Evolutionary conservation across 2,797 vertebrate genomes (phyloP).

Genomic region (Ctenosaura bakeri): DNA sequence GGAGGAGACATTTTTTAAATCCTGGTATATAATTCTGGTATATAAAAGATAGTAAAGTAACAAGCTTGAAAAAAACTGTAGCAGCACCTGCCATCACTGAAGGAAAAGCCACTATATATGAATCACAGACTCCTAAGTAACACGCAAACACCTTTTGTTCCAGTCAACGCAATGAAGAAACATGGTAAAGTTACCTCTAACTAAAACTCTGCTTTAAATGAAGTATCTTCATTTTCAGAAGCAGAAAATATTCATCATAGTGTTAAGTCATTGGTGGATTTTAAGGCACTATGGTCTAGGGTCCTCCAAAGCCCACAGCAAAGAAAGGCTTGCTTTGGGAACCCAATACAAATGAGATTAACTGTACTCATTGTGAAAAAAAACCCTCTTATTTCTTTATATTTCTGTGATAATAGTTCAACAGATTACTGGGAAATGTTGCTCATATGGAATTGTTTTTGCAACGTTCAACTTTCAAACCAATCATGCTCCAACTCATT

Average conservation of each 20-base stretch:
- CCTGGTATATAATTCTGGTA: background rate
- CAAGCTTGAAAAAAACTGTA: background rate
- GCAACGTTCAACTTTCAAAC: background rate
- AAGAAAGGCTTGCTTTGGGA: slow-evolving; percentile 1
- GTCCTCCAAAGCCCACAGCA: background rate
- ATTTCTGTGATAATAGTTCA: background rate
- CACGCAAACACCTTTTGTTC: background rate
- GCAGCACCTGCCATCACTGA: background rate
- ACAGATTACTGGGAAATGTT: background rate
- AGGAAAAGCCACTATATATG: too few relatives aligned
- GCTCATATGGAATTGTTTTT: background rate
- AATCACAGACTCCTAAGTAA: too few relatives aligned
- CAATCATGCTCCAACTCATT: background rate
- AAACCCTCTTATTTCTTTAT: background rate
- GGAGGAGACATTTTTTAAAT: too few relatives aligned
- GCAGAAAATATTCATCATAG: slow-evolving; percentile 3
- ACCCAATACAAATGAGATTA: background rate
- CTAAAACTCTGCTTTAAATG: background rate
- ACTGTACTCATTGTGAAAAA: background rate
- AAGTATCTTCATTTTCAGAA: slow-evolving; percentile 29
- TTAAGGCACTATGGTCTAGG: background rate
- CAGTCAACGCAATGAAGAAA: background rate
- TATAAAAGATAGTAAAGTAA: background rate
- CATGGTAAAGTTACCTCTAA: background rate
- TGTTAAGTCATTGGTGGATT: background rate